Base-by-base conservation (phyloP, 2,888 invertebrate species). In the Melolontha melolontha region DNA sequence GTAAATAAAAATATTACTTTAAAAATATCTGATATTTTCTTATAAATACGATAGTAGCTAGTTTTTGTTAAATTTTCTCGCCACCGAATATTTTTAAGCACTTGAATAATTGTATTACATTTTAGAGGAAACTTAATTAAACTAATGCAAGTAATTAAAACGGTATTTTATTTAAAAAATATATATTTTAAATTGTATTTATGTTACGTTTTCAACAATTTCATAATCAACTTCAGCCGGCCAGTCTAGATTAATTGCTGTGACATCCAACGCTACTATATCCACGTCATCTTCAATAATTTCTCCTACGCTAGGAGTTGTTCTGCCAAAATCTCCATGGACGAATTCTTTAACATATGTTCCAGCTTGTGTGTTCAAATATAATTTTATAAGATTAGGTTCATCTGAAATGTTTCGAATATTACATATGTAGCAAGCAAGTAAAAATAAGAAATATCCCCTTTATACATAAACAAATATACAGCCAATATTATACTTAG, bases 291-390 rank as follows among this genome's bases (percentile, higher is more conserved):
- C 83, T 0, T 89, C 88, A 41, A 96, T 84, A 47, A 95, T 84
- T 16, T 88, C 86, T 0, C 88, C 84, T 27, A 98, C 84, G 76
- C 88, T 91, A 0, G 98, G 98, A 8, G 79, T 81, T 0, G 97
- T 96, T 74, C 98, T 87, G 1, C 95, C 93, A 80, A 97, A 93
- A 85, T 99, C 98, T 2, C 98, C 96, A 84, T 98, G 97, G 16
- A 95, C 93, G 85, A 98, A 95, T 85, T 99, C 98, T 84, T 99
- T 99, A 0, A 99, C 90, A 81, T 99, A 99, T 42, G 97, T 96
- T 47, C 97, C 97, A 8, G 97, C 97, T 79, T 95, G 93, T 0
- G 96, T 94, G 55, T 87, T 88, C 16, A 96, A 75, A 69, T 88
- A 86, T 29, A 96, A 77, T 52, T 87, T 85, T 75, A 97, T 89